Evolutionary conservation across 1,140 invertebrate species (phyloP).

Genomic region (Lordiphosa mommai): DNA sequence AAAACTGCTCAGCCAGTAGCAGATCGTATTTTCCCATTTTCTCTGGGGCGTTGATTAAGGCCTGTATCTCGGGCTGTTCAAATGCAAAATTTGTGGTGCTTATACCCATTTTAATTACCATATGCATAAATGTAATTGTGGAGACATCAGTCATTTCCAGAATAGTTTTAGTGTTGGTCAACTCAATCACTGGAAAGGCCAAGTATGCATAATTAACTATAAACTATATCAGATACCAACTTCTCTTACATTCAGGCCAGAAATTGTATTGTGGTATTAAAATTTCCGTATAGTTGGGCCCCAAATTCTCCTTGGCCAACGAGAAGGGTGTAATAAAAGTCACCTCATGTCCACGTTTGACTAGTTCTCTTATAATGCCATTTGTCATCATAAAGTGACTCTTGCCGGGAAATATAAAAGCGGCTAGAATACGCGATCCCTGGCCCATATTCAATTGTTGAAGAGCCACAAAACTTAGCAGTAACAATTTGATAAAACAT

Average conservation of each 20-base stretch:
- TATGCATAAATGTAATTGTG: constrained; percentile 1
- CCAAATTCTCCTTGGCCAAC: constrained; percentile 49
- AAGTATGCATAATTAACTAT: too few species aligned
- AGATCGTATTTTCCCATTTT: constrained; percentile 78
- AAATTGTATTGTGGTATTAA: constrained; percentile 44
- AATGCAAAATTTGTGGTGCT: constrained; percentile 67
- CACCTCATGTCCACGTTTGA: constrained; percentile 59
- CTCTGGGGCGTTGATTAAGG: constrained; percentile 65
- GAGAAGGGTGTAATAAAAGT: constrained; percentile 61
- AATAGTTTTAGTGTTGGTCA: constrained; percentile 7
- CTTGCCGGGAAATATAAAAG: constrained; percentile 65
- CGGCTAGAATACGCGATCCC: constrained; percentile 50
- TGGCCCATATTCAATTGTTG: constrained; percentile 30
- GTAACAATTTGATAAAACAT: not conserved
- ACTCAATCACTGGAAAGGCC: constrained; percentile 13
- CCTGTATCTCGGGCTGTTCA: constrained; percentile 66
- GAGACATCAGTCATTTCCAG: constrained; percentile 48
- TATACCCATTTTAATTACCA: constrained; percentile 29
- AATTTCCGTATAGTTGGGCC: constrained; percentile 58
- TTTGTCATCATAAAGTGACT: constrained; percentile 71
- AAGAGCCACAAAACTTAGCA: constrained; percentile 37
- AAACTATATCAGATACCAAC: not conserved
- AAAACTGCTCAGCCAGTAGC: constrained; percentile 77
- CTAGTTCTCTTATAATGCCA: constrained; percentile 51
- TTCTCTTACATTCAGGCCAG: constrained; percentile 43